These are phyloP conservation scores for Brachionus plicatilis DNA, from an alignment of 1,140 invertebrate species.

Conservation along the genomic window DNA sequence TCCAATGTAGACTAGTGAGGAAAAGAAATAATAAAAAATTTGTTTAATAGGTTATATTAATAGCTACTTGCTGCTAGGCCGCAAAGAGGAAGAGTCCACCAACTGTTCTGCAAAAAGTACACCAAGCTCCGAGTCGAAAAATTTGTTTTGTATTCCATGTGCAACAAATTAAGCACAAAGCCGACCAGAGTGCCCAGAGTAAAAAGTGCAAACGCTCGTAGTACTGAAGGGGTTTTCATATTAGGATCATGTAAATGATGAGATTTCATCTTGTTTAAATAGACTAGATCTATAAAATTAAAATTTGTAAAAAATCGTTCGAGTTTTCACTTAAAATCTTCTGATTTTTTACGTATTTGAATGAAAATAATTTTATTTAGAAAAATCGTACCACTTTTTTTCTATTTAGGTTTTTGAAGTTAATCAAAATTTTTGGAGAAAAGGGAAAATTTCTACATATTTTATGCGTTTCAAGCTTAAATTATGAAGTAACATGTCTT, in stretches of 20 bases:
- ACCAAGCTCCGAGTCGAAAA: background rate
- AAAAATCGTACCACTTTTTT: background rate
- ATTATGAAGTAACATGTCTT: background rate
- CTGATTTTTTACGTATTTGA: background rate
- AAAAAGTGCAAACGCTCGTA: background rate
- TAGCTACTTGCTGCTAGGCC: conserved; percentile 10
- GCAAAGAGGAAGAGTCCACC: conserved; percentile 33
- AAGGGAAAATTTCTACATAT: background rate
- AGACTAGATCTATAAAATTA: background rate
- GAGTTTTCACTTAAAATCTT: background rate
- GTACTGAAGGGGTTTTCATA: background rate
- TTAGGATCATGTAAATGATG: background rate
- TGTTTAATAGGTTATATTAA: background rate
- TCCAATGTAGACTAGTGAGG: conserved; percentile 8
- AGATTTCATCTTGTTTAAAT: conserved; percentile 1
- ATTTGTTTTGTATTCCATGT: conserved; percentile 35
- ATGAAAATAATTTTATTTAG: background rate
- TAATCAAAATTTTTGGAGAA: background rate
- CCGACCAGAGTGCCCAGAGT: background rate
- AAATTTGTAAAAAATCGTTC: conserved; percentile 1
- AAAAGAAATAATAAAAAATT: background rate
- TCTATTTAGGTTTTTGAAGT: background rate
- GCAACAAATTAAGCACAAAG: conserved; percentile 20
- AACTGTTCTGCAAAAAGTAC: background rate
- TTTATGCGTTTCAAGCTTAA: background rate